These are phyloP conservation scores for Leptestheria dahalacensis DNA, from an alignment of 1,140 invertebrate species.

Conservation along the genomic window DNA sequence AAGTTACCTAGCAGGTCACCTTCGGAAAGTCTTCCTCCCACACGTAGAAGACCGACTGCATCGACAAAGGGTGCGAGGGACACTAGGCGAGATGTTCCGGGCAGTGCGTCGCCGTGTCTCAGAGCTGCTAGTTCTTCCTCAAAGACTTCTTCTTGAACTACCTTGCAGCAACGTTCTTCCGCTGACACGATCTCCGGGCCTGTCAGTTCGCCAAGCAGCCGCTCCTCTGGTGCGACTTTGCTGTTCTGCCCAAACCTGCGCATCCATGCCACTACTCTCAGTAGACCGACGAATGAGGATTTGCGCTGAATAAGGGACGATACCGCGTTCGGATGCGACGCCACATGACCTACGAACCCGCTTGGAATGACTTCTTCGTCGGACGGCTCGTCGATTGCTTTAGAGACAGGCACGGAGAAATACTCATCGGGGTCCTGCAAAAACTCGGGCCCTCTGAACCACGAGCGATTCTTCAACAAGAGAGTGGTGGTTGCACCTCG, in stretches of 20 bases:
- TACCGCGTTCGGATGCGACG: background rate
- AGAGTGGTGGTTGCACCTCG: background rate
- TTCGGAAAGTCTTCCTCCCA: too few relatives aligned
- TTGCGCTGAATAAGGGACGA: background rate
- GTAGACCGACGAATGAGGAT: background rate
- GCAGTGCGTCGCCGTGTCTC: background rate
- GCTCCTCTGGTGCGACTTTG: too few relatives aligned
- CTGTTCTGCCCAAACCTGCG: background rate
- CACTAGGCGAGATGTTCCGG: background rate
- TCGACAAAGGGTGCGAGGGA: background rate
- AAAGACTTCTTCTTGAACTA: background rate
- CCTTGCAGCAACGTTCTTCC: background rate
- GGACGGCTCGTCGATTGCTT: constrained; percentile 1
- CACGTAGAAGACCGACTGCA: background rate
- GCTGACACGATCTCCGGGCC: background rate
- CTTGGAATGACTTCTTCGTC: background rate
- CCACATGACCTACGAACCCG: background rate
- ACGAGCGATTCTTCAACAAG: background rate
- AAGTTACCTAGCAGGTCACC: too few relatives aligned
- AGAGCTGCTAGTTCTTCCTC: background rate
- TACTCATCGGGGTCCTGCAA: too few relatives aligned
- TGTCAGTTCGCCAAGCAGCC: background rate
- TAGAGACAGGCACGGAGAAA: too few relatives aligned
- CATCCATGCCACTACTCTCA: background rate
- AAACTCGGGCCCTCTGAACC: constrained; percentile 13